Evolutionary conservation across 2,797 vertebrate species (phyloP).

Genomic region (Gambelia wislizenii): DNA sequence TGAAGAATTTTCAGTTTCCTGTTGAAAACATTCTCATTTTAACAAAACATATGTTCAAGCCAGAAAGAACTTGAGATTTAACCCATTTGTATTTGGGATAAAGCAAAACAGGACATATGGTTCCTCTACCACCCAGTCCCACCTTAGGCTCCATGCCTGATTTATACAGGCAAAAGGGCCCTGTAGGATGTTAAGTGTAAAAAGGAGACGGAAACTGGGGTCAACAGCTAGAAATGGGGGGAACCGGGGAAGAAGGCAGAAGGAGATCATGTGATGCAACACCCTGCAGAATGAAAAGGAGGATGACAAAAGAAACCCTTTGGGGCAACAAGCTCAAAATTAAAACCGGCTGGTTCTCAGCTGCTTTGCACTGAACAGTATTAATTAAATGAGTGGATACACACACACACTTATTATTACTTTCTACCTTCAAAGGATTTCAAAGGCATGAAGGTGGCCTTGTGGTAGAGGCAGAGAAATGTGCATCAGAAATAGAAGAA

Average conservation of each 20-base stretch:
- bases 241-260: slow-evolving; percentile 49
- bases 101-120: too few relatives aligned
- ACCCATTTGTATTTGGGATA: too few relatives aligned
- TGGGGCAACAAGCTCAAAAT: slow-evolving; percentile 69
- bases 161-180: too few relatives aligned
- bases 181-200: slow-evolving; percentile 11
- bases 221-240: slow-evolving; percentile 27
- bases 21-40: too few relatives aligned
- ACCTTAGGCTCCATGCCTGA: too few relatives aligned
- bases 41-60: too few relatives aligned
- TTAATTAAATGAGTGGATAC: slow-evolving; percentile 62
- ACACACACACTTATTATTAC: slow-evolving; percentile 5
- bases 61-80: too few relatives aligned
- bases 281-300: slow-evolving; percentile 35
- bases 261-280: not conserved
- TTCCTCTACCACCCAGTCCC: too few relatives aligned
- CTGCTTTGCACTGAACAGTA: slow-evolving; percentile 71
- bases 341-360: slow-evolving; percentile 60
- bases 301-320: slow-evolving; percentile 61
- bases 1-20: too few relatives aligned
- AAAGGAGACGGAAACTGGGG: slow-evolving; percentile 69
- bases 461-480: slow-evolving; percentile 63
- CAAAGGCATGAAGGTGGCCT: slow-evolving; percentile 68
- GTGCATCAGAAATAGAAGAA: not conserved
- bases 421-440: slow-evolving; percentile 68